Evolutionary conservation across 2,888 invertebrate genomes (phyloP).

Genomic region (Pterobdella sp.): DNA sequence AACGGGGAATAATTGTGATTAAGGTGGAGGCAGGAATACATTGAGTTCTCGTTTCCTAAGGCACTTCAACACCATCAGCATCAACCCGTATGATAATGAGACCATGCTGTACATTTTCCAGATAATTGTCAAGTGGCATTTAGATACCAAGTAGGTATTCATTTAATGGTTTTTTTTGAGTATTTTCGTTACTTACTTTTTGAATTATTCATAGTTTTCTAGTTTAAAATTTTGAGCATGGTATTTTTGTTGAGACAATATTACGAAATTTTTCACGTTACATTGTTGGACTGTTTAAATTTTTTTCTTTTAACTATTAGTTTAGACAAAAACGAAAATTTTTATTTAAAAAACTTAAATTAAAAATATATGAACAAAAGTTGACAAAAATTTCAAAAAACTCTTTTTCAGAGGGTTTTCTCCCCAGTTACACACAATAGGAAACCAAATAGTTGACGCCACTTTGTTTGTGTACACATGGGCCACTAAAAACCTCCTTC

Average conservation of each 20-base stretch:
- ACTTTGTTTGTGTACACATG: constrained; percentile 50
- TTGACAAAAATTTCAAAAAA: not conserved
- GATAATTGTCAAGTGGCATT: constrained; percentile 52
- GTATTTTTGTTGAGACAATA: no score
- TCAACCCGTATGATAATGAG: constrained; percentile 52
- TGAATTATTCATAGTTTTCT: no score
- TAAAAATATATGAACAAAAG: no score
- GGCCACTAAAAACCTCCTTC: constrained; percentile 49
- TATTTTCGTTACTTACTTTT: no score
- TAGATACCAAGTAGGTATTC: constrained; percentile 60
- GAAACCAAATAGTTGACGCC: constrained; percentile 67
- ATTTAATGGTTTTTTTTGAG: no score
- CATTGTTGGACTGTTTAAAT: no score
- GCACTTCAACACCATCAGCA: constrained; percentile 51
- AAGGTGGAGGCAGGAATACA: constrained; percentile 53
- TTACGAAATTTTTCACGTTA: no score
- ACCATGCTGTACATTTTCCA: constrained; percentile 52
- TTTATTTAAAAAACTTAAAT: no score
- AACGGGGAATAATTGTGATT: not conserved
- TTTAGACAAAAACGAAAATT: no score
- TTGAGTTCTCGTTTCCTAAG: constrained; percentile 51
- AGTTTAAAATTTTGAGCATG: no score
- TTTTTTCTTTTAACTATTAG: no score
- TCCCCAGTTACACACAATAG: constrained; percentile 84
- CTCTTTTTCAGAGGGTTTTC: constrained; percentile 64